These are phyloP conservation scores for Callopanchax toddi DNA, from an alignment of 2,113 vertebrate genomes.

Conservation along the genomic window DNA sequence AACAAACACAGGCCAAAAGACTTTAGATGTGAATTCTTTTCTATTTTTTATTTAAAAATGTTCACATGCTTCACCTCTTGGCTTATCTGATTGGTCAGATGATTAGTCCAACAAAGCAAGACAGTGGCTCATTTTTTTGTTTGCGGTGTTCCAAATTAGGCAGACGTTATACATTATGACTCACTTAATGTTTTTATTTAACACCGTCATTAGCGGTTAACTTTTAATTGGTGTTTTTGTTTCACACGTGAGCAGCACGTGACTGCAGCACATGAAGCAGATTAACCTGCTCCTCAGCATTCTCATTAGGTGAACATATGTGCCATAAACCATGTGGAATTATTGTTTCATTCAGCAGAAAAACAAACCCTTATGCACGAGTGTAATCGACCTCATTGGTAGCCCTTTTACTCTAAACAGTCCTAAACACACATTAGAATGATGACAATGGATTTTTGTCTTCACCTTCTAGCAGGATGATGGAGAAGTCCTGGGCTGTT, in stretches of 20 bases:
- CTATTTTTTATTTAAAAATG: neutral
- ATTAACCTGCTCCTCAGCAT: neutral
- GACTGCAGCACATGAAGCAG: neutral
- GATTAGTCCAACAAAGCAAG: neutral
- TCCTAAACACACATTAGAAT: neutral
- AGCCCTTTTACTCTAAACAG: neutral
- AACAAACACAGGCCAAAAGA: constrained; percentile 5
- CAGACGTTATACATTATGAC: too few species aligned
- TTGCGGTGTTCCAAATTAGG: neutral
- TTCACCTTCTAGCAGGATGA: constrained; percentile 94
- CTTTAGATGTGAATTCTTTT: too few species aligned
- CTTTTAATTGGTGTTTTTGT: neutral
- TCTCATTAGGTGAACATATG: neutral
- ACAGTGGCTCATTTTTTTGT: neutral
- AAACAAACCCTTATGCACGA: neutral
- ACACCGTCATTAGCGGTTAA: too few species aligned
- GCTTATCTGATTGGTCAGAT: too few species aligned
- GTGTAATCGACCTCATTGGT: neutral
- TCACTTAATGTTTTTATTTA: too few species aligned
- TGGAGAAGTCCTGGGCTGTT: constrained; percentile 95
- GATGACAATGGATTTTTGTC: neutral
- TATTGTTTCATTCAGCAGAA: constrained; percentile 2
- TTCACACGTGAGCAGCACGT: neutral
- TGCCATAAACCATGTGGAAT: neutral
- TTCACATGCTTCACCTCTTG: neutral